Conservation (phyloP, 2,888 invertebrate genomes). For the Ennomos quercinarius region DNA sequence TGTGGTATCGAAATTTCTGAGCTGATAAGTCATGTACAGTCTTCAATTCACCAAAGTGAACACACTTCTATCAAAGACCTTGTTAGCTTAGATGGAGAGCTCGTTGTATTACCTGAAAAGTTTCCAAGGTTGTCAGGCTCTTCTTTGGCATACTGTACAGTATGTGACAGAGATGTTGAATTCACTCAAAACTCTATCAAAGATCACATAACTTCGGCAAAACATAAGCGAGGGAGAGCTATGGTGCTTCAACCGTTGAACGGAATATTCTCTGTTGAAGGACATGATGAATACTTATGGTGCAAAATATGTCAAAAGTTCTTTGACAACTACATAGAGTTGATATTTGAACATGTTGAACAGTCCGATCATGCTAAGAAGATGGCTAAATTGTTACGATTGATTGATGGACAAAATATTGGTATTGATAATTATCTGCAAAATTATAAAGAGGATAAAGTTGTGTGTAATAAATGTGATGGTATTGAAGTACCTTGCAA, state of each 20-base stretch:
- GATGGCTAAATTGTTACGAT: conserved; percentile 47
- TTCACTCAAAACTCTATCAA: conserved; percentile 43
- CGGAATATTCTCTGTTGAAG: conserved; percentile 62
- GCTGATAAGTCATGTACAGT: conserved; percentile 46
- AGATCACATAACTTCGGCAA: conserved; percentile 45
- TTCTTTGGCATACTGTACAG: conserved; percentile 44
- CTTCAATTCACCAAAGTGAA: conserved; percentile 40
- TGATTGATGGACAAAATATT: conserved; percentile 58
- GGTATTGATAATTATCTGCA: conserved; percentile 57
- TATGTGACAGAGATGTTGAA: conserved; percentile 47
- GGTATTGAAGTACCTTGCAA: conserved; percentile 55
- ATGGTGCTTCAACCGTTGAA: conserved; percentile 61
- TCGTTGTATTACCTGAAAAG: conserved; percentile 49
- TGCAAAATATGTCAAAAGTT: conserved; percentile 63
- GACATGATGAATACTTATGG: conserved; percentile 55
- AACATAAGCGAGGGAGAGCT: conserved; percentile 51
- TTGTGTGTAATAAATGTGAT: conserved; percentile 53
- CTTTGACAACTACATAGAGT: conserved; percentile 59
- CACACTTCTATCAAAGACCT: conserved; percentile 41
- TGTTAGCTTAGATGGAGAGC: conserved; percentile 52
- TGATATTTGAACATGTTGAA: conserved; percentile 60
- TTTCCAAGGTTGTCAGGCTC: conserved; percentile 8
- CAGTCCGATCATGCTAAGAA: conserved; percentile 46
- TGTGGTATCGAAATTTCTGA: conserved; percentile 27
- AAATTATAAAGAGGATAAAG: conserved; percentile 57